Base-by-base conservation (phyloP, 1,140 invertebrate genomes). In the Hyles euphorbiae region DNA sequence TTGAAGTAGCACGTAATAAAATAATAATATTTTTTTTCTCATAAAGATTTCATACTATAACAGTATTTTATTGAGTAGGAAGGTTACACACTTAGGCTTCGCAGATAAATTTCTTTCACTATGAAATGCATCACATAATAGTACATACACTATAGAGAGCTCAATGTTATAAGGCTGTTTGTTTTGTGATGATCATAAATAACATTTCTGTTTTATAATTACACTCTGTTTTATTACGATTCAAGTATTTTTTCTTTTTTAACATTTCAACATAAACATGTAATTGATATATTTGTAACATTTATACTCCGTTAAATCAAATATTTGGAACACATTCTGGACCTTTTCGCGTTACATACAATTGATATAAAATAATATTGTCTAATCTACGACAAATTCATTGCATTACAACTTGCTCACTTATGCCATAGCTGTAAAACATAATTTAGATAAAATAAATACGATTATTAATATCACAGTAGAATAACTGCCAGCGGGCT, bases 401-500 rank as follows among this genome's bases (percentile, higher is more conserved):
- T 70, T 82, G 80, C 77, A 81, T 75, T 82, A 78, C 78, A 83
- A 83, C 70, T 78, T 69, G 72, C 61, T 72, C 76, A 76, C 75
- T 71, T 79, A 82, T 76, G 73, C 78, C 74, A 70, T 65, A 67
- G 34, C 56, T 56, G 81, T 78, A 83, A 85, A 80, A 77, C 80
- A 83, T 82, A 82, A 76, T 80, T 78, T 84, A 81, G 70, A 81
- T 77, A 77, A 40, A 80, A 83, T 82, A 86, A 86, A 84, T 84
- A 87, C 65, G 78, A 83, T 83, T 84, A 84, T 84, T 71, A 87
- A 88, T 87, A 88, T 88, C 85, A 88, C 85, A 88, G 78, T 86
- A 87, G 81, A 83, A 73, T 72, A 83, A 83, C 81, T 83, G 82
- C 77, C 83, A 87, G 83, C 83, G 69, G 70, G 65, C 71, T 67